phyloP scores from a whole-genome alignment of 2,113 vertebrate species.

The Gasterosteus nipponicus region DNA sequence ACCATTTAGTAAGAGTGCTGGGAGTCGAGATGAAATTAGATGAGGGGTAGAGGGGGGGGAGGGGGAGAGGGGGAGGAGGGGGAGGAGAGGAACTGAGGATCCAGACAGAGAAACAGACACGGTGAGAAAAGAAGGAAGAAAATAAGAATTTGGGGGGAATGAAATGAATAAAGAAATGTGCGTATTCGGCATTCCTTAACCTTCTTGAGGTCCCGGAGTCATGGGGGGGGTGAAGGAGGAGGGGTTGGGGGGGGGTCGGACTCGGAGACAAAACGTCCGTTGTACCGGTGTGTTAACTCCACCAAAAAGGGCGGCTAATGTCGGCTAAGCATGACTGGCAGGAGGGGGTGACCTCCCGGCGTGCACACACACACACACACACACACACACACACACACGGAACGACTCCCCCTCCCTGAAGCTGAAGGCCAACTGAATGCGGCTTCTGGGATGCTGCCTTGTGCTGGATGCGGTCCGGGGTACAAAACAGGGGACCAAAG shows the following conservation, averaged over 20 bases:
- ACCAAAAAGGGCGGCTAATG: slow-evolving; percentile 78
- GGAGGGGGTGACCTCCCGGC: slow-evolving; percentile 74
- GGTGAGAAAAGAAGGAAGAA: not conserved
- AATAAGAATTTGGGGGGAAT: not conserved
- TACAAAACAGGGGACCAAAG: slow-evolving; percentile 44
- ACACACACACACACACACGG: slow-evolving; percentile 25
- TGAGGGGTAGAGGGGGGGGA: not conserved
- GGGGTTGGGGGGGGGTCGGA: slow-evolving; percentile 39
- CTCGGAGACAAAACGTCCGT: slow-evolving; percentile 76
- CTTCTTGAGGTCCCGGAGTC: slow-evolving; percentile 1
- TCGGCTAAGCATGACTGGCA: slow-evolving; percentile 84
- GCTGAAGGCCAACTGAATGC: slow-evolving; percentile 39
- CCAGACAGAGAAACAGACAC: slow-evolving; percentile 1
- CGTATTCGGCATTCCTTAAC: slow-evolving; percentile 19
- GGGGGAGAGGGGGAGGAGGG: not conserved
- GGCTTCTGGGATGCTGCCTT: slow-evolving; percentile 40
- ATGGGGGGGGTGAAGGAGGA: slow-evolving; percentile 26
- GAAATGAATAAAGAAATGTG: slow-evolving; percentile 23
- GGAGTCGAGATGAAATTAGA: slow-evolving; percentile 36
- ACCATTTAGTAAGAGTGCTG: slow-evolving; percentile 40
- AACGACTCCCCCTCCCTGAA: slow-evolving; percentile 28
- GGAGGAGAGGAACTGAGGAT: not conserved
- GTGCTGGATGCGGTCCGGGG: slow-evolving; percentile 18
- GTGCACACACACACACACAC: slow-evolving; percentile 19
- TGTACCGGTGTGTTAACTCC: slow-evolving; percentile 80